A percentile compares a stretch with the other conserved stretches of the same genome.
Conservation (phyloP, 2,113 vertebrate species). For the Empidonax traillii region DNA sequence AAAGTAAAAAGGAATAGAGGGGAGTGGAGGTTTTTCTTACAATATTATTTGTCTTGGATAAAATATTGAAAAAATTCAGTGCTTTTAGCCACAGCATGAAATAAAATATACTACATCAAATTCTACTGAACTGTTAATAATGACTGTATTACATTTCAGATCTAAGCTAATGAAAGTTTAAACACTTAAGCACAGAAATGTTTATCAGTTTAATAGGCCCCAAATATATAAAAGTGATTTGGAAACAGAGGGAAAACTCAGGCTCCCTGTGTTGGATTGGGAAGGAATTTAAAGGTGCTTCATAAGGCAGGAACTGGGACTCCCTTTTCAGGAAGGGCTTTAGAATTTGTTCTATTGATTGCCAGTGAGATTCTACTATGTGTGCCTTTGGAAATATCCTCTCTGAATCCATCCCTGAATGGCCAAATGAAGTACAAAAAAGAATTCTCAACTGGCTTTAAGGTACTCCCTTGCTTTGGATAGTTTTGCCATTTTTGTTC, state of each 20-base stretch:
- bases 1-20: background rate
- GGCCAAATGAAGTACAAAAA: constrained; percentile 7
- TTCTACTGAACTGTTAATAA: constrained; percentile 23
- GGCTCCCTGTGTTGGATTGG: background rate
- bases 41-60: constrained; percentile 1
- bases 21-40: background rate
- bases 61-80: background rate
- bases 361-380: background rate
- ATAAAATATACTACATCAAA: constrained; percentile 61
- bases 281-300: background rate
- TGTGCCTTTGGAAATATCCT: constrained; percentile 37
- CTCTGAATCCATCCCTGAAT: constrained; percentile 15
- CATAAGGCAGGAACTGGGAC: background rate
- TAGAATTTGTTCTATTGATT: background rate
- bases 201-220: background rate
- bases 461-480: background rate
- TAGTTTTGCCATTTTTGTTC: background rate
- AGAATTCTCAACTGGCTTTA: background rate
- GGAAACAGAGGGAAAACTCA: background rate
- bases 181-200: background rate
- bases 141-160: background rate
- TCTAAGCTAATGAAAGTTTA: background rate
- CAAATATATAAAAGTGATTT: background rate
- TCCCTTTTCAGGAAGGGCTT: constrained; percentile 8
- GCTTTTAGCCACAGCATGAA: constrained; percentile 71